phyloP scores from a whole-genome alignment of 2,888 invertebrate genomes.

The Hirtodrosophila trivittata region DNA sequence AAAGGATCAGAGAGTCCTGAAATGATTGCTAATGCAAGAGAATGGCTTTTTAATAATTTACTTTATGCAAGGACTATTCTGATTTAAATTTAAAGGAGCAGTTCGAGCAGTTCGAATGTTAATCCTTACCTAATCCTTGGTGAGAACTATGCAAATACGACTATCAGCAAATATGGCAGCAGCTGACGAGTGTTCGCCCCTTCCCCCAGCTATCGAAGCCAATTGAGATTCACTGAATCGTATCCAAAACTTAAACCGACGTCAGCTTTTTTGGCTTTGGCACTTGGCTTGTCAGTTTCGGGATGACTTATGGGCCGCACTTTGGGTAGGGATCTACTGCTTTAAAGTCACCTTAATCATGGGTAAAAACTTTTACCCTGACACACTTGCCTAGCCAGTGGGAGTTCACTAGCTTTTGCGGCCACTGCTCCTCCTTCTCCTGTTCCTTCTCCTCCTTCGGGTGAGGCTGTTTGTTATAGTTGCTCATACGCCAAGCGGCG shows the following conservation, averaged over 20 bases:
- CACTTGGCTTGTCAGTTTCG: constrained; percentile 50
- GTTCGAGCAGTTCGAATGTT: too few relatives aligned
- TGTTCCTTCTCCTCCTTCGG: too few relatives aligned
- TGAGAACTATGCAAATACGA: neutral
- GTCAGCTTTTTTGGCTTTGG: constrained; percentile 29
- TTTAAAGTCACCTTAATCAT: constrained; percentile 63
- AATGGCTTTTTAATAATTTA: too few relatives aligned
- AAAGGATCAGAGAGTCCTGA: neutral
- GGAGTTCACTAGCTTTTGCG: too few relatives aligned
- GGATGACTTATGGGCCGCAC: constrained; percentile 62
- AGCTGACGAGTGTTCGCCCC: constrained; percentile 5
- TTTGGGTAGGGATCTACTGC: constrained; percentile 27
- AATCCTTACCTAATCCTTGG: neutral
- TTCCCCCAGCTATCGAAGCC: constrained; percentile 7
- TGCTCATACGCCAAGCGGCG: constrained; percentile 26
- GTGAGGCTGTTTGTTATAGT: constrained; percentile 6
- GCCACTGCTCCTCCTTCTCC: too few relatives aligned
- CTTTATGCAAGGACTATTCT: too few relatives aligned
- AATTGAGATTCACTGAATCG: constrained; percentile 26
- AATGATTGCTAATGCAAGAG: too few relatives aligned
- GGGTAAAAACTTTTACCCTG: constrained; percentile 48
- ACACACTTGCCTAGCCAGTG: constrained; percentile 25
- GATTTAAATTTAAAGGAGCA: too few relatives aligned
- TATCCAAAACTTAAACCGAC: constrained; percentile 14
- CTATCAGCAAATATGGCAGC: neutral